Evolutionary conservation across 35 echinoderm and acorn worm species (phyloP).

Genomic region (Heliocidaris tuberculata): DNA sequence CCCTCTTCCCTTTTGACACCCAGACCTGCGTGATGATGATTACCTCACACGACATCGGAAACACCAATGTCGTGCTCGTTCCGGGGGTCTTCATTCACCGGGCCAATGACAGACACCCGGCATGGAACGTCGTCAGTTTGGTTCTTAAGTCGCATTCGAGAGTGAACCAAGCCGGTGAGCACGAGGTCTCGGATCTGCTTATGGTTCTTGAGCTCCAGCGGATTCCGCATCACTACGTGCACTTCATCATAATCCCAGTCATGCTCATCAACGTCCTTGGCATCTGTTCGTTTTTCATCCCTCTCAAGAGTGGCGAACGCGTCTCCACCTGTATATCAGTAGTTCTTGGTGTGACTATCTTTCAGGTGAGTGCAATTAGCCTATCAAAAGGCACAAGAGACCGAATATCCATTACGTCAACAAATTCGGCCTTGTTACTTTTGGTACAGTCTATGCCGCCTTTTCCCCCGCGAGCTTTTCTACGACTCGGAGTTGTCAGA

Average conservation of each 20-base stretch:
- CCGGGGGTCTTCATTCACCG: background rate
- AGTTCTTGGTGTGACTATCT: constrained; percentile 10
- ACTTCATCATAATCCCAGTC: background rate
- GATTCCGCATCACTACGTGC: background rate
- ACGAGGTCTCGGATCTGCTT: background rate
- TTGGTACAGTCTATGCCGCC: too few relatives aligned
- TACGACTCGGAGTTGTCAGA: too few relatives aligned
- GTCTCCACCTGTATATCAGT: background rate
- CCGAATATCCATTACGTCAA: too few relatives aligned
- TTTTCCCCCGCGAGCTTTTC: too few relatives aligned
- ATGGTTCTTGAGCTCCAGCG: background rate
- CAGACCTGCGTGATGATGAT: background rate
- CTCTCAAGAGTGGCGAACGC: constrained; percentile 38
- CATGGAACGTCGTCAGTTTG: background rate
- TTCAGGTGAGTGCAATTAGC: background rate
- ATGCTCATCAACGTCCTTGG: background rate
- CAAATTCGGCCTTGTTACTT: too few relatives aligned
- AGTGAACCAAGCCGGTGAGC: background rate
- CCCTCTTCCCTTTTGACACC: background rate
- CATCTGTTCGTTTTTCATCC: background rate
- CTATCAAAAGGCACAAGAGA: too few relatives aligned
- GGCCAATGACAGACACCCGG: background rate
- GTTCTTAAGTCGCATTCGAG: background rate
- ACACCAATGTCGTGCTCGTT: background rate
- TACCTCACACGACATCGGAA: background rate